These are phyloP conservation scores for Acinonyx jubatus DNA, from an alignment of 2,113 vertebrate genomes.

Conservation along the genomic window DNA sequence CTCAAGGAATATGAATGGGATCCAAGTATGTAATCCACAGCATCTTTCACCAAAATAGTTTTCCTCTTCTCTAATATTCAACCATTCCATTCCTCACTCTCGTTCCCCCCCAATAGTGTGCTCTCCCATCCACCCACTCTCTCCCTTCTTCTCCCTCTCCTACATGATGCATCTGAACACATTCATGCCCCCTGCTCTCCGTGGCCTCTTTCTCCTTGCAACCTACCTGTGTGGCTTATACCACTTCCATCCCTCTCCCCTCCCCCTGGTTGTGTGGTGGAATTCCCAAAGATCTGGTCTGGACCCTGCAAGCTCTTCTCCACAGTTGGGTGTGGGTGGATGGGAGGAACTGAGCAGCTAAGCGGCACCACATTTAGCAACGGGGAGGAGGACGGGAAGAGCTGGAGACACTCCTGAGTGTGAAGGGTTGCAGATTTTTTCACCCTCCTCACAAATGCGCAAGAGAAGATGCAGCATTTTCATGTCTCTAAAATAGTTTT, in stretches of 20 bases:
- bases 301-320: neutral
- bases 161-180: neutral
- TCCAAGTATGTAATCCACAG: neutral
- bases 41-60: neutral
- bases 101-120: neutral
- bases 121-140: neutral
- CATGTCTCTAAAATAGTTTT: conserved; percentile 46
- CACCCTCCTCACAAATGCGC: conserved; percentile 67
- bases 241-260: neutral
- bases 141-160: neutral
- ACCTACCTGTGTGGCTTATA: neutral
- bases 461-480: conserved; percentile 29
- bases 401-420: neutral
- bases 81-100: neutral
- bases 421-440: conserved; percentile 55
- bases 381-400: conserved; percentile 43
- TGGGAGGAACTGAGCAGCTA: conserved; percentile 43
- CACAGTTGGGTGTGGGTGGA: conserved; percentile 64
- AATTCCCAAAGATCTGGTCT: neutral
- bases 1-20: neutral
- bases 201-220: neutral
- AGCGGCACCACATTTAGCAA: conserved; percentile 70
- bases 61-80: neutral
- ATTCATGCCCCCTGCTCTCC: neutral
- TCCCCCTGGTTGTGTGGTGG: neutral